Percentiles rank a stretch among this genome's conserved stretches.
Evolutionary conservation across 1,140 invertebrate species (phyloP).

Genomic region (Sitodiplosis mosellana): DNA sequence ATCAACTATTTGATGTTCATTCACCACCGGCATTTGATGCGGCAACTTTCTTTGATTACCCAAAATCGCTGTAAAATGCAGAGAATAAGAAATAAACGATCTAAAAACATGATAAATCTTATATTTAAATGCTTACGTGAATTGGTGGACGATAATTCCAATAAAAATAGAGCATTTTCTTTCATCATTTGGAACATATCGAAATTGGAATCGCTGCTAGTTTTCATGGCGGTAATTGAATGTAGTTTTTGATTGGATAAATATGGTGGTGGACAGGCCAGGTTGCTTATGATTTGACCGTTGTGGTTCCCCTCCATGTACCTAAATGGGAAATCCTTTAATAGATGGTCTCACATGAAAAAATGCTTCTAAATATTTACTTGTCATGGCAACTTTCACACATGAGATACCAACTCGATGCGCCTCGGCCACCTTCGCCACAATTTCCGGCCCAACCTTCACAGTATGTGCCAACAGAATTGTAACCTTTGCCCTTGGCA

Average conservation of each 20-base stretch:
- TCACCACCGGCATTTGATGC: constrained; percentile 35
- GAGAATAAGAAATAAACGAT: no score
- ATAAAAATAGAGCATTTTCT: constrained; percentile 84
- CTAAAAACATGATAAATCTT: background rate
- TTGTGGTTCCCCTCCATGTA: constrained; percentile 37
- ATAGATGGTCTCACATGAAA: constrained; percentile 20
- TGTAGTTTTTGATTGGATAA: background rate
- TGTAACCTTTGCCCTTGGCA: constrained; percentile 66
- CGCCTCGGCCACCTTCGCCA: constrained; percentile 65
- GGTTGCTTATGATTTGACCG: constrained; percentile 1
- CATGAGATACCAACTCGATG: constrained; percentile 76
- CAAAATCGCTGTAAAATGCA: constrained; percentile 7
- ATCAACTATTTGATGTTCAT: constrained; percentile 24
- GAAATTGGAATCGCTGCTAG: constrained; percentile 20
- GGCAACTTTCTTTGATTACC: constrained; percentile 24
- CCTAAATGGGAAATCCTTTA: constrained; percentile 8
- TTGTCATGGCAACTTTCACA: constrained; percentile 78
- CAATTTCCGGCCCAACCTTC: constrained; percentile 76
- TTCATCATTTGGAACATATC: constrained; percentile 41
- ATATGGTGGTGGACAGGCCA: constrained; percentile 39
- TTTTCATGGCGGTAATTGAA: constrained; percentile 9
- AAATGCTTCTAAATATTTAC: constrained; percentile 40
- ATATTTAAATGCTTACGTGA: constrained; percentile 31
- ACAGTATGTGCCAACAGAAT: constrained; percentile 66
- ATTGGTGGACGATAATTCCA: constrained; percentile 51